Conservation (phyloP, 37 sponge, comb jelly and placozoan genomes). For the Cliona cf. orientalis region DNA sequence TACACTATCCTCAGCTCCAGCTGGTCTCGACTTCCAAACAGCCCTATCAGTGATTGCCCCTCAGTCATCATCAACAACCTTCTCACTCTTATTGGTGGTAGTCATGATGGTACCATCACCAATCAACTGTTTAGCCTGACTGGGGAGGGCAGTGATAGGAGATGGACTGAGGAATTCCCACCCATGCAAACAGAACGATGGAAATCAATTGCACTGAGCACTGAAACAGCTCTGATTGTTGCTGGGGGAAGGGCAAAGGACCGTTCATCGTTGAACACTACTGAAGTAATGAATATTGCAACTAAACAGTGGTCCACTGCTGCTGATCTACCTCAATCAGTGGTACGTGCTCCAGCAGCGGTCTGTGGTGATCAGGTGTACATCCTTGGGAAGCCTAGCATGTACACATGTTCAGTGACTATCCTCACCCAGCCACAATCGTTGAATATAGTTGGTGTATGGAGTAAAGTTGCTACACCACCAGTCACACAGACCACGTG, state of each 20-base stretch:
- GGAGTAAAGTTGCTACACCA: no score
- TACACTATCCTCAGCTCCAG: background rate
- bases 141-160: background rate
- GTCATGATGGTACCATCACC: background rate
- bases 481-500: no score
- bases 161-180: conserved; percentile 28
- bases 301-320: conserved; percentile 15
- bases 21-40: conserved; percentile 27
- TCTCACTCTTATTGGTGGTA: conserved; percentile 30
- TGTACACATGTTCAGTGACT: no score
- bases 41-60: background rate
- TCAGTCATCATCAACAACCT: background rate
- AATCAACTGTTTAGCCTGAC: conserved; percentile 10
- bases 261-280: background rate
- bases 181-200: conserved; percentile 15
- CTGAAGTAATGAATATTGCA: conserved; percentile 10
- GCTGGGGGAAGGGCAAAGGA: conserved; percentile 17
- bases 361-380: conserved; percentile 19
- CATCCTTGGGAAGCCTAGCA: no score
- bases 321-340: conserved; percentile 15
- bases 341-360: conserved; percentile 8
- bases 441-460: no score
- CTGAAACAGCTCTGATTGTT: background rate
- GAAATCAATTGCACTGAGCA: background rate
- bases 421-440: no score